Evolutionary conservation across 1,140 invertebrate species (phyloP), one percentile per base, ranked within the genome.

Genomic region (Akabosia matsudoensis): DNA sequence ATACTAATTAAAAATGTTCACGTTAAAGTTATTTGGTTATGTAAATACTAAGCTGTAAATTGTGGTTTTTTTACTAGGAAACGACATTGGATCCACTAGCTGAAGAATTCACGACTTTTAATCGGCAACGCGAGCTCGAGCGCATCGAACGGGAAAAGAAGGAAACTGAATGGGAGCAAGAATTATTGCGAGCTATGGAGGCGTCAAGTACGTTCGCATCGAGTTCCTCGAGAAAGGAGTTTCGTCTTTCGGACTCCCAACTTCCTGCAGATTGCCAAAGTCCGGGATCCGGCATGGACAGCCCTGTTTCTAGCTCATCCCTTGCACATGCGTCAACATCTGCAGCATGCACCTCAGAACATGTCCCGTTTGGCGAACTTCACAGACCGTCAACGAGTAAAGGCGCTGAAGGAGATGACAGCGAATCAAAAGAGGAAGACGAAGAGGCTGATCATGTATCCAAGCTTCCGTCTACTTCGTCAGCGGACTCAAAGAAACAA

Each of bases 131-230:
- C 70, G 89, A 90, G 82, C 82, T 90, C 72, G 86, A 88, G 73
- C 85, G 86, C 24, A 83, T 87, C 54, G 88, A 89, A 79, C 87
- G 88, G 79, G 90, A 91, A 83, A 84, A 85, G 45, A 92, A 91
- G 82, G 91, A 92, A 83, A 86, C 86, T 78, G 88, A 88, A 74
- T 92, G 91, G 91, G 90, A 92, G 82, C 86, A 88, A 70, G 91
- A 92, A 83, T 84, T 92, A 1, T 87, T 89, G 70, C 84, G 87
- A 81, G 89, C 90, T 56, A 91, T 91, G 90, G 86, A 86, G 75
- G 84, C 84, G 31, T 87, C 85, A 45, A 85, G 80, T 22, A 73
- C 79, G 24, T 72, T 75, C 7, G 70, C 73, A 16, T 24, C 31
- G 0, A 45, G 34, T 14, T 16, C 16, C 1, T 22, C 75, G 13